These are phyloP conservation scores for Yponomeuta sedellus DNA, from an alignment of 2,888 invertebrate genomes.

Conservation along the genomic window DNA sequence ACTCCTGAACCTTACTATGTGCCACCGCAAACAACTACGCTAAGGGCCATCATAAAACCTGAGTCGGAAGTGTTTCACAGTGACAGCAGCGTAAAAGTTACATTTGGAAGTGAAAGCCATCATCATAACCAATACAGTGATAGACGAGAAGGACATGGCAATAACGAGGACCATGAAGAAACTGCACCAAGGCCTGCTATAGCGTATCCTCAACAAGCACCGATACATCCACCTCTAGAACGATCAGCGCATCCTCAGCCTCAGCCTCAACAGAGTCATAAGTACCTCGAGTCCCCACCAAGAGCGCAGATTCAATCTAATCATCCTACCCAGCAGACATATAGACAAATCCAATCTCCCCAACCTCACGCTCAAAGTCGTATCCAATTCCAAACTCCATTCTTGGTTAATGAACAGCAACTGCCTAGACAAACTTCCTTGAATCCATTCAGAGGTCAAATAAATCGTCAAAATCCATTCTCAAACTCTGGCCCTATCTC, in stretches of 20 bases:
- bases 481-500: conserved; percentile 43
- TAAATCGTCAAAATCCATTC: conserved; percentile 50
- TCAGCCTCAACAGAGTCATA: conserved; percentile 26
- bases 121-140: conserved; percentile 54
- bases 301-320: conserved; percentile 30
- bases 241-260: conserved; percentile 47
- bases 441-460: conserved; percentile 53
- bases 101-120: conserved; percentile 83
- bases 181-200: conserved; percentile 80
- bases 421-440: conserved; percentile 61
- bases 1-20: conserved; percentile 70
- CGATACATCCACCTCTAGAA: conserved; percentile 43
- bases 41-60: conserved; percentile 89
- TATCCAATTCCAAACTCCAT: conserved; percentile 66
- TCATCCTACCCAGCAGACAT: conserved; percentile 36
- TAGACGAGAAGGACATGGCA: conserved; percentile 45
- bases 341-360: conserved; percentile 35
- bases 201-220: conserved; percentile 63
- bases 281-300: conserved; percentile 30
- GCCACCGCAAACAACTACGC: conserved; percentile 83
- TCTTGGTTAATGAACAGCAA: conserved; percentile 59
- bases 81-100: conserved; percentile 87
- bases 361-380: conserved; percentile 48
- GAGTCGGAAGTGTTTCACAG: conserved; percentile 90
- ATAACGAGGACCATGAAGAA: conserved; percentile 73